Evolutionary conservation across 2,797 vertebrate genomes (phyloP), one percentile per base, ranked within the genome.

Genomic region (Pantherophis alleghaniensis): DNA sequence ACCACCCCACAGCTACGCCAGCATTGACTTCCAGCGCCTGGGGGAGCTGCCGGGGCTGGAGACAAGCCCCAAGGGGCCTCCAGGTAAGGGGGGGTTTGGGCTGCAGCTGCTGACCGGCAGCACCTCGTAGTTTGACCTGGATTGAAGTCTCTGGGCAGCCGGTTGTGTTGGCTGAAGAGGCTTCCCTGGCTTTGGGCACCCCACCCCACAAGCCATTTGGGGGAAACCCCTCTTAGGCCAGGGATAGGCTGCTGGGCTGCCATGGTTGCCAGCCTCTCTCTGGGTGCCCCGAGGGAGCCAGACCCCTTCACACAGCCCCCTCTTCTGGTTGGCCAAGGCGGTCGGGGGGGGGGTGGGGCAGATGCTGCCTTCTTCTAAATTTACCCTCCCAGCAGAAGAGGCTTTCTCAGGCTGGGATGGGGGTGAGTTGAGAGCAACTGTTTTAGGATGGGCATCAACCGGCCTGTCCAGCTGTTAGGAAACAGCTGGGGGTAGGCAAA

Each of bases 11-110:
- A 98, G 97, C 5, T 99, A 98, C 0, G 98, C 98, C 95, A 98
- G 98, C 97, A 98, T 98, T 0, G 97, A 99, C 96, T 98, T 98
- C 97, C 98, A 98, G 96, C 98, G 98, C 96, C 97, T 98, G 1
- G 95, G 96, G 79, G 98, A 98, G 95, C 97, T 98, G 93, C 96
- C 98, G 90, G 97, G 97, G 10, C 97, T 98, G 94, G 97, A 98
- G 94, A 97, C 97, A 5, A 97, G 97, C 96, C 97, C 98, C 90
- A 98, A 98, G 51, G 97, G 98, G 95, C 98, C 37, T 22, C 18
- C 98, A 97, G 97, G 97, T 98, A 94, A 7, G 66, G 1, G 7
- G 16, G 37, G 32, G 32, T 16, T 79, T 22, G 69, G 74, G 37
- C 37, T 24, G 20, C 4, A 4, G 3, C 18, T 0, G 37, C 3